phyloP scores from a whole-genome alignment of 2,113 vertebrate genomes.

The Pseudorasbora parva region DNA sequence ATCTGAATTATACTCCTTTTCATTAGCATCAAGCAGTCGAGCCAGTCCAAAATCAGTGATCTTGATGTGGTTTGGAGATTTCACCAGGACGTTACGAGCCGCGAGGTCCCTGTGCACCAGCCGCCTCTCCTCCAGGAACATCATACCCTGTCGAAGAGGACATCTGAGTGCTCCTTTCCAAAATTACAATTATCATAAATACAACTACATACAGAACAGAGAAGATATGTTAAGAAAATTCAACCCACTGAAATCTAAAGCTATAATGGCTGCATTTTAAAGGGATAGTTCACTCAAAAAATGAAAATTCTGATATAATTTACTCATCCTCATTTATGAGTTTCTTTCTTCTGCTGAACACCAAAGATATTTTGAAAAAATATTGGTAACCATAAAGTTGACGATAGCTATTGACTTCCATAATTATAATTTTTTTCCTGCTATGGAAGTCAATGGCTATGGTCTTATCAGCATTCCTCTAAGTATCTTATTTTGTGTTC shows the following conservation, averaged over 20 bases:
- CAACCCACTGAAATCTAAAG: not conserved
- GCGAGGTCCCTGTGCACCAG: conserved; percentile 95
- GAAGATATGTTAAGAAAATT: not conserved
- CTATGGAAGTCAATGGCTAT: too few relatives aligned
- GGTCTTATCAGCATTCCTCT: too few relatives aligned
- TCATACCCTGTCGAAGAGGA: conserved; percentile 87
- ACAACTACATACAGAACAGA: not conserved
- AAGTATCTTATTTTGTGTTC: too few relatives aligned
- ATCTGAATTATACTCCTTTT: conserved; percentile 96
- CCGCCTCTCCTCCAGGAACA: conserved; percentile 95
- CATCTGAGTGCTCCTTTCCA: not conserved
- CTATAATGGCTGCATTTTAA: too few relatives aligned
- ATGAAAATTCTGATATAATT: too few relatives aligned
- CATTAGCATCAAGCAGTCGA: conserved; percentile 89
- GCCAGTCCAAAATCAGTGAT: conserved; percentile 97
- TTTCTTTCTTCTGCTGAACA: too few relatives aligned
- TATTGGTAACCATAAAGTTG: too few relatives aligned
- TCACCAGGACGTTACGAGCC: conserved; percentile 94
- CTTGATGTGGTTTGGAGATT: conserved; percentile 97
- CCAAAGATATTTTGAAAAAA: too few relatives aligned
- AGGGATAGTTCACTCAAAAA: too few relatives aligned
- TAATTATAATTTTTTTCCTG: too few relatives aligned
- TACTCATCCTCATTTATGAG: too few relatives aligned
- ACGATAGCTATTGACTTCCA: too few relatives aligned
- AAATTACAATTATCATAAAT: not conserved